phyloP scores from a whole-genome alignment of 64 coral and sea anemone species.

The Montipora efflorescens region DNA sequence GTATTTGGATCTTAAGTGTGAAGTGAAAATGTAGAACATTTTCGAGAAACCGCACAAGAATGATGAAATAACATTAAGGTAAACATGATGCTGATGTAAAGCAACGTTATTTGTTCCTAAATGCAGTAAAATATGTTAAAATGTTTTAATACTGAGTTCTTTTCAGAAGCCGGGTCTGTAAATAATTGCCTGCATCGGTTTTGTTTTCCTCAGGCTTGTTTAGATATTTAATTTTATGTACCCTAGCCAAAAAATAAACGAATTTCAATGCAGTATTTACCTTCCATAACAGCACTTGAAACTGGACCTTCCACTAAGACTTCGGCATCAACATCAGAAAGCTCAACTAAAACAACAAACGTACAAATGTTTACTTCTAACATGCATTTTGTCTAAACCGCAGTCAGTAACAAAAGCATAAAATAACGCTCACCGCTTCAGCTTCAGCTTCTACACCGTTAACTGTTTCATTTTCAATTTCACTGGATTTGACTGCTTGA shows the following conservation, averaged over 20 bases:
- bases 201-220: conserved; percentile 18
- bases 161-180: conserved; percentile 7
- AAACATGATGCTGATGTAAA: conserved; percentile 32
- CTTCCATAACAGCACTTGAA: conserved; percentile 25
- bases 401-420: conserved; percentile 1
- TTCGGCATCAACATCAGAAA: conserved; percentile 18
- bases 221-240: conserved; percentile 21
- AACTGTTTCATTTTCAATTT: conserved; percentile 39
- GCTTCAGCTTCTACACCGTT: conserved; percentile 23
- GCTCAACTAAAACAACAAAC: conserved; percentile 5
- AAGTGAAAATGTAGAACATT: conserved; percentile 41
- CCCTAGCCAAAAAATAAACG: neutral
- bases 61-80: conserved; percentile 8
- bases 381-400: neutral
- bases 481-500: neutral
- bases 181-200: neutral
- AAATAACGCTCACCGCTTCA: conserved; percentile 19
- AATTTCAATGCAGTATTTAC: conserved; percentile 33
- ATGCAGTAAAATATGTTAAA: conserved; percentile 4
- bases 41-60: conserved; percentile 18
- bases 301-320: conserved; percentile 7
- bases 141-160: conserved; percentile 14
- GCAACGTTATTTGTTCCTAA: conserved; percentile 22
- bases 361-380: conserved; percentile 8
- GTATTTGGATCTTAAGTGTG: neutral